These are phyloP conservation scores for Phyto melanocephala DNA, from an alignment of 2,888 invertebrate genomes.

Conservation along the genomic window DNA sequence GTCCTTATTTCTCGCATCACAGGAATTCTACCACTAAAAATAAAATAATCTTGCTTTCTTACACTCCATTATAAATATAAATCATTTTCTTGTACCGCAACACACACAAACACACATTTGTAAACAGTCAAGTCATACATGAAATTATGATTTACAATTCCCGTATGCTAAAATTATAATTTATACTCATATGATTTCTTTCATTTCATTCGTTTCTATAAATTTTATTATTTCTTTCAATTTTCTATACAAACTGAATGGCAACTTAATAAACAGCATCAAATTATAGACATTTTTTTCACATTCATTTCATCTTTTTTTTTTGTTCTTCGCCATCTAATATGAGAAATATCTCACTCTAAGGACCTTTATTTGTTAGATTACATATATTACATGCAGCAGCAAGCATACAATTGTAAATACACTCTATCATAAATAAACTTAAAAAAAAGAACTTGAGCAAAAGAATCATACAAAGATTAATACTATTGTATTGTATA, in stretches of 20 bases:
- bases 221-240: slow-evolving; percentile 24
- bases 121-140: not conserved
- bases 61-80: slow-evolving; percentile 57
- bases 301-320: slow-evolving; percentile 12
- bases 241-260: slow-evolving; percentile 23
- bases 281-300: slow-evolving; percentile 56
- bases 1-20: no score
- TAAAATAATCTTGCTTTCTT: slow-evolving; percentile 22
- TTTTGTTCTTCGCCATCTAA: not conserved
- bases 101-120: not conserved
- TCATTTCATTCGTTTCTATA: slow-evolving; percentile 33
- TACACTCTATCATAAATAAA: slow-evolving; percentile 13
- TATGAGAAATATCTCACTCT: slow-evolving; percentile 20
- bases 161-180: slow-evolving; percentile 57
- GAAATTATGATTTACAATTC: slow-evolving; percentile 54
- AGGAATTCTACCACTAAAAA: no score
- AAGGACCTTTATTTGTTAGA: slow-evolving; percentile 28
- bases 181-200: slow-evolving; percentile 40
- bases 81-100: slow-evolving; percentile 34
- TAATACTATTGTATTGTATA: not conserved
- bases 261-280: slow-evolving; percentile 46
- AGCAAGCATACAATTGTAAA: not conserved
- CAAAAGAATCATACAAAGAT: not conserved
- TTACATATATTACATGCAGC: slow-evolving; percentile 12
- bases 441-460: slow-evolving; percentile 20